Evolutionary conservation across 2,888 invertebrate species (phyloP), one percentile per base, ranked within the genome.

Genomic region (Phanerotoma sp.): DNA sequence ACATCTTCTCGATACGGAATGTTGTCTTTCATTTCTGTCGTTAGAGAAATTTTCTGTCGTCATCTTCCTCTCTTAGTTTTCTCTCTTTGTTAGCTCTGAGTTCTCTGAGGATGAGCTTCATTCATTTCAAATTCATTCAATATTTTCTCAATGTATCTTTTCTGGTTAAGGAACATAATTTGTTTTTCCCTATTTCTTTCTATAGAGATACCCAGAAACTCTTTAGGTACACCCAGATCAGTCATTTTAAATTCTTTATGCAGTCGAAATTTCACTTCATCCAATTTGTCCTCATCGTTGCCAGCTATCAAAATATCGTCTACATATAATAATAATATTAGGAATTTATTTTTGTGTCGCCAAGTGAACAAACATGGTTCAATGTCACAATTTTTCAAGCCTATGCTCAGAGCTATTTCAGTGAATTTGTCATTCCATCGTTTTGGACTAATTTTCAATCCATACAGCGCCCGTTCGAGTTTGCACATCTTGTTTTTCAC

Each of bases 161-260:
- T n/a, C n/a, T n/a, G n/a, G n/a, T n/a, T n/a, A n/a, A n/a, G n/a
- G n/a, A n/a, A n/a, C n/a, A 53, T 47, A 3, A 10, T 15, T 53
- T 20, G 15, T 18, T 46, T 15, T 47, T 37, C 33, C 33, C 41
- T 20, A 15, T 47, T 33, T 49, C 49, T 54, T 32, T 37, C 5
- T 7, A 60, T 55, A 4, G 22, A 41, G 15, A 54, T 55, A 3
- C 55, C 57, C 2, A 57, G 22, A 13, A 58, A 56, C 15, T 32
- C 49, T 56, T 45, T 55, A 4, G 58, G 55, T 51, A 58, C 58
- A n/a, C 62, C 60, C 9, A 66, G 40, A 33, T 61, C n/a, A n/a
- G n/a, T n/a, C n/a, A n/a, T n/a, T n/a, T n/a, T n/a, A n/a, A n/a
- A n/a, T n/a, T n/a, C n/a, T 7, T 22, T 53, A 4, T 32, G 15